Evolutionary conservation across 2,113 vertebrate genomes (phyloP).

Genomic region (Oostethus manadensis): DNA sequence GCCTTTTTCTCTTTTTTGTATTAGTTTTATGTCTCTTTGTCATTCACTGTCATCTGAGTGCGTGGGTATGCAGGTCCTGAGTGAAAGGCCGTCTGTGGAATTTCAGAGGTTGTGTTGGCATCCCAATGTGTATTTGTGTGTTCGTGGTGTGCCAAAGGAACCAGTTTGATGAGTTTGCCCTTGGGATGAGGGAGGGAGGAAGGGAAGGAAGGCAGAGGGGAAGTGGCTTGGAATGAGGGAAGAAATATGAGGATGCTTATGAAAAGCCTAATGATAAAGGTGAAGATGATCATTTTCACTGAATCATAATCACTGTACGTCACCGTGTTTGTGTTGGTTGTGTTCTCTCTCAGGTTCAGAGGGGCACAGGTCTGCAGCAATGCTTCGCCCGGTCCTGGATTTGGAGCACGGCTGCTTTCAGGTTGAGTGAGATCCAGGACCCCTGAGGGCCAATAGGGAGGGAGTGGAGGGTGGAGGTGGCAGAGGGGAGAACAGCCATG

Average conservation of each 20-base stretch:
- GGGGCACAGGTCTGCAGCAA: slow-evolving; percentile 57
- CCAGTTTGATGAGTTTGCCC: slow-evolving; percentile 64
- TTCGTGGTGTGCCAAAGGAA: slow-evolving; percentile 54
- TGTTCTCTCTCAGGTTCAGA: slow-evolving; percentile 37
- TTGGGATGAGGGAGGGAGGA: slow-evolving; percentile 48
- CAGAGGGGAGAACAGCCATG: slow-evolving; percentile 21
- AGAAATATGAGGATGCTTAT: slow-evolving; percentile 37
- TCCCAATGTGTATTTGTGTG: slow-evolving; percentile 43
- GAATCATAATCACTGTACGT: slow-evolving; percentile 10
- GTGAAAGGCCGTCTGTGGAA: slow-evolving; percentile 45
- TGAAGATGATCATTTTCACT: slow-evolving; percentile 7
- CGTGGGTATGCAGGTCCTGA: slow-evolving; percentile 21
- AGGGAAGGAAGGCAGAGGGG: slow-evolving; percentile 33
- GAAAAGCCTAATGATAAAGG: slow-evolving; percentile 22
- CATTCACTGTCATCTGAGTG: slow-evolving; percentile 45
- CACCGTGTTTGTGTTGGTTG: slow-evolving; percentile 32
- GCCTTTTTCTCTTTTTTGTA: slow-evolving; percentile 19
- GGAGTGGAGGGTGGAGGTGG: slow-evolving; percentile 30
- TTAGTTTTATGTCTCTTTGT: slow-evolving; percentile 43
- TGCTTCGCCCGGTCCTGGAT: slow-evolving; percentile 57
- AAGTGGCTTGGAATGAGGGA: slow-evolving; percentile 45
- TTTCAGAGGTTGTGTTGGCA: slow-evolving; percentile 41
- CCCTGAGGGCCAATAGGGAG: slow-evolving; percentile 46
- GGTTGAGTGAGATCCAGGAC: slow-evolving; percentile 61
- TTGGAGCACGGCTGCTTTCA: slow-evolving; percentile 54